Evolutionary conservation across 2,113 vertebrate genomes (phyloP), one percentile per base, ranked within the genome.

Genomic region (Rhinichthys klamathensis): DNA sequence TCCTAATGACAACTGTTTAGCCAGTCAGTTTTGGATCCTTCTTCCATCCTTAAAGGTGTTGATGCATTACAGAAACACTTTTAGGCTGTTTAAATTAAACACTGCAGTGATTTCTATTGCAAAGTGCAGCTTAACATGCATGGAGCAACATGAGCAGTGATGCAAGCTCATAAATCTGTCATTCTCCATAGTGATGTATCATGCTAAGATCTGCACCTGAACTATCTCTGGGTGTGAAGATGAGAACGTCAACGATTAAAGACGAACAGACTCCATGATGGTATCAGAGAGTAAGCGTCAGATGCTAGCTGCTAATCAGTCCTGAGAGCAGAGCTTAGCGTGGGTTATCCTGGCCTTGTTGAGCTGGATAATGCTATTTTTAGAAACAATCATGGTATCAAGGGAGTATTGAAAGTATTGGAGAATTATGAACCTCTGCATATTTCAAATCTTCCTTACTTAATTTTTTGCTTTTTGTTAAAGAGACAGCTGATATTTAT

Each of bases 291-390:
- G 63, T 32, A 72, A 69, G 51, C 75, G n/a, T 85, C 84, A 85
- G 54, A 69, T 69, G 67, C 75, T 67, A 69, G 74, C 65, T 73
- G 72, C 74, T 80, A 80, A 87, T 80, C 86, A 74, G 73, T 65
- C 18, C 12, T 78, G 78, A 83, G 63, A 79, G 38, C 74, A 72
- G 81, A 51, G 41, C 54, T 63, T 79, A 84, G 63, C 2, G 10
- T 30, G 60, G 65, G 54, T 60, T 51, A 74, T 61, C 61, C 81
- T 72, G 70, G 32, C 21, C 70, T 54, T 60, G 73, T 49, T 51
- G 60, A 79, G 15, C 75, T 56, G 46, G 35, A 69, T 79, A 49
- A 85, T 4, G 46, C 44, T 79, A 70, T 69, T 78, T 79, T 63
- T 85, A 81, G 80, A 69, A 67, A 18, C 61, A 81, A 69, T 81